phyloP scores from a whole-genome alignment of 2,113 vertebrate species.

The Misgurnus mizolepis region DNA sequence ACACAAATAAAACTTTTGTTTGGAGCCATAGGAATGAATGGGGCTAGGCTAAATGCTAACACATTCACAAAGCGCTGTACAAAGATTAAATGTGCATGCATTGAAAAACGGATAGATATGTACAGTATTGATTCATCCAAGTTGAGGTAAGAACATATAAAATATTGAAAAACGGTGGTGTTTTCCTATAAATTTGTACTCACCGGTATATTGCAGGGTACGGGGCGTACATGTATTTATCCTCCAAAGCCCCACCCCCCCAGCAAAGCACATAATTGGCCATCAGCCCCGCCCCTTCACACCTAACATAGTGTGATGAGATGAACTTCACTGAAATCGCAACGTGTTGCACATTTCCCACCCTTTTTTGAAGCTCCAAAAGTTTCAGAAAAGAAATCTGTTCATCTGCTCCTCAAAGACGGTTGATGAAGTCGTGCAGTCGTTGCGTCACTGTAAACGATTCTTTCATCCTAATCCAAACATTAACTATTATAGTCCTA shows the following conservation, averaged over 20 bases:
- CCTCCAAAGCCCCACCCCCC: conserved; percentile 71
- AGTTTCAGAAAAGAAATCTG: neutral
- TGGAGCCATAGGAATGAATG: too few relatives aligned
- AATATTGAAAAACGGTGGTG: too few relatives aligned
- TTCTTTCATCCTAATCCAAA: conserved; percentile 28
- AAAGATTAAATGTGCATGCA: too few relatives aligned
- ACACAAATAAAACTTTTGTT: too few relatives aligned
- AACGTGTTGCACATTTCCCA: neutral
- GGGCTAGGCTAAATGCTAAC: too few relatives aligned
- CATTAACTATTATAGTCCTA: conserved; percentile 16
- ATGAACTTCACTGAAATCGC: conserved; percentile 29
- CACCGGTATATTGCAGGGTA: conserved; percentile 73
- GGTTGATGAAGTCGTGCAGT: neutral
- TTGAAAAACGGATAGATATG: too few relatives aligned
- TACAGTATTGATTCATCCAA: too few relatives aligned
- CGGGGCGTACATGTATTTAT: conserved; percentile 68
- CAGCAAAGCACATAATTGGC: conserved; percentile 75
- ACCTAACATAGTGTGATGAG: conserved; percentile 17
- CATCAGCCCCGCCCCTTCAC: conserved; percentile 61
- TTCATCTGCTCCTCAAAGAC: neutral
- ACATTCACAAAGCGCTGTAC: too few relatives aligned
- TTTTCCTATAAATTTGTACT: conserved; percentile 44
- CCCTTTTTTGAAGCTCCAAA: conserved; percentile 6
- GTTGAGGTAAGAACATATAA: too few relatives aligned
- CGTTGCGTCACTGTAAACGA: neutral